Base-by-base conservation (phyloP, 1,140 invertebrate genomes). In the Drosophila elegans region DNA sequence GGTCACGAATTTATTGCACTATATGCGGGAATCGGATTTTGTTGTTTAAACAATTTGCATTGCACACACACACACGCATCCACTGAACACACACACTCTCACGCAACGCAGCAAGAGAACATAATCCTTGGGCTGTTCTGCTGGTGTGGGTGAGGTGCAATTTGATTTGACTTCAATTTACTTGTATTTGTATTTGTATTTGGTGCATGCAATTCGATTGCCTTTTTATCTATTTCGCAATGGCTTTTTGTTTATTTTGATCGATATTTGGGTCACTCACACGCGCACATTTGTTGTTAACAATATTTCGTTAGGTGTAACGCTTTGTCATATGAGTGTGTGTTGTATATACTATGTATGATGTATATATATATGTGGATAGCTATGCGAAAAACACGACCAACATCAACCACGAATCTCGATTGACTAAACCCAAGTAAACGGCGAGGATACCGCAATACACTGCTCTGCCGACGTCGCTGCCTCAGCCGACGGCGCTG, bases 401-500 rank as follows among this genome's bases (percentile, higher is more conserved):
- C 89, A 92, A 92, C 89, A 90, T 90, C 91, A 91, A 92, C 91
- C 86, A 91, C 91, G 91, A 89, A 91, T 90, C 89, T 92, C 91
- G 90, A 92, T 92, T 92, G 83, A 92, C 89, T 92, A 91, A 92
- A 85, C 83, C 72, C 89, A 92, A 92, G 85, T 79, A 91, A 89
- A 82, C 73, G 91, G 75, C 90, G 84, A 92, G 90, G 88, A 92
- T 91, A 82, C 91, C 90, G 82, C 84, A 78, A 91, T 85, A 91
- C 82, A 90, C 83, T 88, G 79, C 27, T 51, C 29, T 12, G 48
- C 48, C 48, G 78, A 54, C 72, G 73, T 53, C 53, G 36, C 60
- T 38, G 69, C 38, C 38, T 45, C 57, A 3, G 52, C 12, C 39
- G 49, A n/a, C 42, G 45, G 21, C 51, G 13, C 64, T 42, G 57